A percentile compares a stretch with the other conserved stretches of the same genome.
These are phyloP conservation scores for Cataglyphis altisquamis DNA, from an alignment of 2,888 invertebrate genomes.

Conservation along the genomic window DNA sequence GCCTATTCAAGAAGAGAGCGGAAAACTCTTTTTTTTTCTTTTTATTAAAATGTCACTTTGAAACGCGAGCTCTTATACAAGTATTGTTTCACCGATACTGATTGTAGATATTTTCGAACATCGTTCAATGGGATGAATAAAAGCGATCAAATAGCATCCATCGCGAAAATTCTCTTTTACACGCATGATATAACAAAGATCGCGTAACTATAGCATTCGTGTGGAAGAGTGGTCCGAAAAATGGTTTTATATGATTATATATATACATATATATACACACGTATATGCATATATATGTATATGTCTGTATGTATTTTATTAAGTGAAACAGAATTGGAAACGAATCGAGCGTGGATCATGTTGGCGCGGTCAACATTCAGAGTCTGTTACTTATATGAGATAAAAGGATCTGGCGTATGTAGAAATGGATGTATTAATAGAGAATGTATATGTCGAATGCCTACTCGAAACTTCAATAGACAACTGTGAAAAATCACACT, in stretches of 20 bases:
- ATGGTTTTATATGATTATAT: constrained; percentile 50
- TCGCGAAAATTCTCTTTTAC: constrained; percentile 11
- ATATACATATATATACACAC: constrained; percentile 20
- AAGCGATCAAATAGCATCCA: neutral
- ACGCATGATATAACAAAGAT: constrained; percentile 32
- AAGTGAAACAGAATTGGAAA: neutral
- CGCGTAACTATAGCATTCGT: constrained; percentile 43
- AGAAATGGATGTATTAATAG: constrained; percentile 14
- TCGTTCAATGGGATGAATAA: constrained; percentile 8
- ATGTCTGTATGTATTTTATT: constrained; percentile 41
- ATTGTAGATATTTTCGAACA: constrained; percentile 21
- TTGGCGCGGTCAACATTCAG: constrained; percentile 24
- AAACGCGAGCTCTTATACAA: constrained; percentile 2
- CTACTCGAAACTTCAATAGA: constrained; percentile 35
- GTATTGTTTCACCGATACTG: constrained; percentile 9
- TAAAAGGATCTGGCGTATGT: constrained; percentile 3
- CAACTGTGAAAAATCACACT: constrained; percentile 29
- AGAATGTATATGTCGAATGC: constrained; percentile 39
- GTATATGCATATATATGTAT: neutral
- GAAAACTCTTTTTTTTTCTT: neutral
- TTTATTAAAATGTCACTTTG: constrained; percentile 2
- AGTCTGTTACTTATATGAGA: constrained; percentile 32
- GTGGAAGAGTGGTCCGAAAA: constrained; percentile 17
- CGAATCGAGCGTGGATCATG: constrained; percentile 14
- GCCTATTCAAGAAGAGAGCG: no score